Evolutionary conservation across 2,797 vertebrate genomes (phyloP).

Genomic region (Silurus aristotelis): DNA sequence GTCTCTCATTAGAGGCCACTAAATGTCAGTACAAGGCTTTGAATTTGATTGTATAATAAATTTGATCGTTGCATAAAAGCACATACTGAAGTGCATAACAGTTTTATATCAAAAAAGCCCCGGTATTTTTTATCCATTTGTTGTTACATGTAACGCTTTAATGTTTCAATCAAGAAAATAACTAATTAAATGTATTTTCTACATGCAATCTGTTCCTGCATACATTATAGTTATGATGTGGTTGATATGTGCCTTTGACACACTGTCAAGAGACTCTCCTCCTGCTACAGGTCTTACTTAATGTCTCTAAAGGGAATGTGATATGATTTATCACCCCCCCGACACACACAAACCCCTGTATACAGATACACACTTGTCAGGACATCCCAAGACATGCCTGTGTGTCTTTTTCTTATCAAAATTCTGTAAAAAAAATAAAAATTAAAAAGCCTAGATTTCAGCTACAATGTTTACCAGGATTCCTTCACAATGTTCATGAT

Average conservation of each 20-base stretch:
- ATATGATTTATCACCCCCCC: too few species aligned
- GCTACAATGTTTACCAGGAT: neutral
- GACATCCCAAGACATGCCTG: neutral
- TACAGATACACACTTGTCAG: neutral
- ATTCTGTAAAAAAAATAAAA: neutral
- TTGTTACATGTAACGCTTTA: neutral
- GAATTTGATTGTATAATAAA: too few species aligned
- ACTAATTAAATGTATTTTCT: neutral
- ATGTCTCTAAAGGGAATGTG: neutral
- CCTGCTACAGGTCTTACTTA: neutral
- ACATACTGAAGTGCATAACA: neutral
- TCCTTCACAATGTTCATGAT: neutral
- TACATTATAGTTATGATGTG: neutral
- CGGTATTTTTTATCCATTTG: neutral
- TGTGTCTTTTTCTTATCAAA: neutral
- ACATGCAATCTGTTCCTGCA: neutral
- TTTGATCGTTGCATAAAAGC: too few species aligned
- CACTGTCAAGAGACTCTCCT: neutral
- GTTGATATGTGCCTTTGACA: neutral
- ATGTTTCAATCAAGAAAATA: neutral
- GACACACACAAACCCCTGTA: too few species aligned
- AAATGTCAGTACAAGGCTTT: too few species aligned
- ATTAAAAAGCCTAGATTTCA: neutral
- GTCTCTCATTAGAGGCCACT: too few species aligned
- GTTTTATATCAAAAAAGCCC: neutral